Evolutionary conservation across 1,140 invertebrate species (phyloP).

Genomic region (Drosophila rufa): DNA sequence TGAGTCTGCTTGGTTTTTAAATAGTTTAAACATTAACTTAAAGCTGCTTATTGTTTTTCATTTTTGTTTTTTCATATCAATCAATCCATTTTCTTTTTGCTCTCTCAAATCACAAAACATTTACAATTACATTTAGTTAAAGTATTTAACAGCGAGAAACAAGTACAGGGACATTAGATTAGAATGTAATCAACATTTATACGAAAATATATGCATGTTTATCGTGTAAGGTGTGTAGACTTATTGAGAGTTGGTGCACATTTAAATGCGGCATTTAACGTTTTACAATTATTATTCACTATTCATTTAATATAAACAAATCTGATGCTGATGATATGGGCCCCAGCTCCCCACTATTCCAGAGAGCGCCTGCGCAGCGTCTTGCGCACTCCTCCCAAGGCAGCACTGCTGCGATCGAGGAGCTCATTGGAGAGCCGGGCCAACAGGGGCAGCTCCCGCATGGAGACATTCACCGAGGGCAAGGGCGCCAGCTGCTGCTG

Average conservation of each 20-base stretch:
- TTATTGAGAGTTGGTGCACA: conserved; percentile 61
- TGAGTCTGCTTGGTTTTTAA: conserved; percentile 40
- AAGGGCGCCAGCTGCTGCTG: conserved; percentile 77
- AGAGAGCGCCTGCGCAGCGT: conserved; percentile 73
- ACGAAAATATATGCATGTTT: conserved; percentile 67
- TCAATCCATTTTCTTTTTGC: conserved; percentile 44
- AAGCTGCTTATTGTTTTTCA: conserved; percentile 64
- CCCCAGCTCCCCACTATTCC: conserved; percentile 55
- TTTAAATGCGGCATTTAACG: conserved; percentile 73
- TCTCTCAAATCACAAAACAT: conserved; percentile 74
- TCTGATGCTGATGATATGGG: conserved; percentile 72
- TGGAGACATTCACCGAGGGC: conserved; percentile 82
- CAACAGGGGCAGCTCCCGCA: conserved; percentile 80
- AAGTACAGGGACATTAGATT: conserved; percentile 59
- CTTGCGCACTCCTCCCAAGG: conserved; percentile 60
- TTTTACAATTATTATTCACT: conserved; percentile 49
- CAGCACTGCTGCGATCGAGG: conserved; percentile 71
- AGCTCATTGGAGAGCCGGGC: conserved; percentile 78
- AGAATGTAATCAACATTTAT: conserved; percentile 70
- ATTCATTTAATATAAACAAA: conserved; percentile 83
- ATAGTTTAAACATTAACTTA: conserved; percentile 73
- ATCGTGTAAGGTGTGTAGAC: conserved; percentile 40
- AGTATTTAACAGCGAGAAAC: conserved; percentile 62
- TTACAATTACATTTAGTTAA: conserved; percentile 48
- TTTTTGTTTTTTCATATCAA: conserved; percentile 28